Base-by-base conservation (phyloP, 2,113 vertebrate species). In the Phycodurus eques region DNA sequence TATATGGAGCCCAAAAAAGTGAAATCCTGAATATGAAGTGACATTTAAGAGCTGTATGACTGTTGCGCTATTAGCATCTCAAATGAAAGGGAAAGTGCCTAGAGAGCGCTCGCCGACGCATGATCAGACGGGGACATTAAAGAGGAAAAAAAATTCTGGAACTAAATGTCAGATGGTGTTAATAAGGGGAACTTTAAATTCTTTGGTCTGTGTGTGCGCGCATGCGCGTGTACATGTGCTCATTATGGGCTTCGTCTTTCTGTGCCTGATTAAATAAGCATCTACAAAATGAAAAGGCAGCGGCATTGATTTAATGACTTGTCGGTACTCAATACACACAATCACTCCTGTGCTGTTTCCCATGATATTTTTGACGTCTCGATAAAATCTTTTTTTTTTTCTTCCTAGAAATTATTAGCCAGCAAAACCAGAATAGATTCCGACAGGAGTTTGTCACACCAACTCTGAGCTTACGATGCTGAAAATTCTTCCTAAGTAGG, bases 121-220 rank as follows among this genome's bases (percentile, higher is more conserved):
- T 53, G 57, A 80, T 80, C 73, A 62, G 71, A 22, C 70, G 12
- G 44, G 20, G 68, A 68, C 70, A 70, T 43, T 79, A 80, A 81
- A 85, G 64, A 75, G 60, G 11, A 71, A 39, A 59, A 63, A 77
- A 70, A 77, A 80, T 72, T 68, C 72, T 77, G 67, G 11, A n/a
- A 64, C 79, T 85, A 90, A 90, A 88, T 88, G 85, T 89, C 87
- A 91, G 69, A 67, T 67, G 67, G 81, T 68, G 75, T 72, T 85
- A 85, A 89, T 84, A 80, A 82, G 72, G 56, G 22, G 66, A 76
- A 75, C 72, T 61, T 77, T 85, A 82, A 68, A 68, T 79, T 68
- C 73, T 77, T 79, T 78, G 72, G 78, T 80, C 70, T 39, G 63
- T 73, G 60, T 67, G 65, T 59, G 20, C 13, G 5, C 19, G 9